Evolutionary conservation across 2,113 vertebrate genomes (phyloP).

Genomic region (Phasianus colchicus): DNA sequence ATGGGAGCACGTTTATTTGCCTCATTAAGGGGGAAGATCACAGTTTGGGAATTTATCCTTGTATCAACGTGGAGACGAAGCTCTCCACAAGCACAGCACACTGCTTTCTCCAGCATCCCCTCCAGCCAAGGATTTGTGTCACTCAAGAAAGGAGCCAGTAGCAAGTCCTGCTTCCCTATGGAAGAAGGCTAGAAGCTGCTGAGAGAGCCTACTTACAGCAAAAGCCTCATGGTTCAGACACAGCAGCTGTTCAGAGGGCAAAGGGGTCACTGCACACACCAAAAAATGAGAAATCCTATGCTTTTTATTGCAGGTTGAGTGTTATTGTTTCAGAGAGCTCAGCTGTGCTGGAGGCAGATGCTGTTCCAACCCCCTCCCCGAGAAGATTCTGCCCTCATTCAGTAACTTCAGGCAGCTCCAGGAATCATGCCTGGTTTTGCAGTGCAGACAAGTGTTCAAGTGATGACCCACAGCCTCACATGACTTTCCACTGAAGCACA

Average conservation of each 20-base stretch:
- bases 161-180: accelerated
- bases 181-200: not conserved
- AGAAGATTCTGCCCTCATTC: not conserved
- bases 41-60: not conserved
- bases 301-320: slow-evolving; percentile 43
- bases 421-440: not conserved
- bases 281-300: not conserved
- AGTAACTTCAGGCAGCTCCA: not conserved
- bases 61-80: not conserved
- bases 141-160: not conserved
- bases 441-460: not conserved
- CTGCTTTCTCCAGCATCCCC: not conserved
- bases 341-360: slow-evolving; percentile 8
- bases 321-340: slow-evolving; percentile 46
- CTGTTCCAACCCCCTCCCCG: not conserved
- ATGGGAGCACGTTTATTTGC: not conserved
- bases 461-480: not conserved
- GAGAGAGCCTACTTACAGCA: not conserved
- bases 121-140: not conserved
- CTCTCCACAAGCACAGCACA: not conserved
- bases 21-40: not conserved
- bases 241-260: not conserved
- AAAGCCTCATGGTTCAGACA: not conserved
- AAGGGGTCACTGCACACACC: not conserved
- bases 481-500: not conserved